Base-by-base conservation (phyloP, 1,140 invertebrate species). In the Antheraea mylitta region DNA sequence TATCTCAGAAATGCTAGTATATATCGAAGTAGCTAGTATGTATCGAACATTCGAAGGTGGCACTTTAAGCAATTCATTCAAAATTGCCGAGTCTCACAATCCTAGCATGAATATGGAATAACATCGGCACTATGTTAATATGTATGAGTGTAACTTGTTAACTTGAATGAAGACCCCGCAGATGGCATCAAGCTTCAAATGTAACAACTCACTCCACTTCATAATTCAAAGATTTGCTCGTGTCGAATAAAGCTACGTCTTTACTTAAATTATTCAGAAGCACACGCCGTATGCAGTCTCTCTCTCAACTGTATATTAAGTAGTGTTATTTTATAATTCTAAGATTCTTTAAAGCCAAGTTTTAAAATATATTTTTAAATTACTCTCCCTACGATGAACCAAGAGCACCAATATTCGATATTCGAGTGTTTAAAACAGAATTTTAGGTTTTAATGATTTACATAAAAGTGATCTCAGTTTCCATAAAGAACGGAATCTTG, bases 171-270 rank as follows among this genome's bases (percentile, higher is more conserved):
- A 69, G 74, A 72, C 68, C 69, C 71, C 74, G 66, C 79, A 83
- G 76, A 78, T 83, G 79, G 70, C 73, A 70, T 68, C 69, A 53
- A 72, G 64, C 67, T 64, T 74, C 73, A 78, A 85, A 84, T 81
- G 76, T 85, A 77, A 78, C 79, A 68, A 64, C 74, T 72, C 80
- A 76, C 68, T 68, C 67, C 80, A 74, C 77, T 86, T 85, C 83
- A 87, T 87, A 87, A 89, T 89, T 85, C 85, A 89, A 82, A 81
- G 80, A 87, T 86, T 85, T 83, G 77, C 80, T 83, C 72, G 75
- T 78, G 73, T 72, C 76, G 79, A 75, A 85, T 85, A 86, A 85
- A 82, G 77, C 79, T 77, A 76, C 76, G 75, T 79, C 77, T 76
- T 74, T 69, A 70, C 71, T 9, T 86, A 76, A 89, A 89, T 84